Base-by-base conservation (phyloP, 2,888 invertebrate genomes). In the Dynastes hyllus region DNA sequence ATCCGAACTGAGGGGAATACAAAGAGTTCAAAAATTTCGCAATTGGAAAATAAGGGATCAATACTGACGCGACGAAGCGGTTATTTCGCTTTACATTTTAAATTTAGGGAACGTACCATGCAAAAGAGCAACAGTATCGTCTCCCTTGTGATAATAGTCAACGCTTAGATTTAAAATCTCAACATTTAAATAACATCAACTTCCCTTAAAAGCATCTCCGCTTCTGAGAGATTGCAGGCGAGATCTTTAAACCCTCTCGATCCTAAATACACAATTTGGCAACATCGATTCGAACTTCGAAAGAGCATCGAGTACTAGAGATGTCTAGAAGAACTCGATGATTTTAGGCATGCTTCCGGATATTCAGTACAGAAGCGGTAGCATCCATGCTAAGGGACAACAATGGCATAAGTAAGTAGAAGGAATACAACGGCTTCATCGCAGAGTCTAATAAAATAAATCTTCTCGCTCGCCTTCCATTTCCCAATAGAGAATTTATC, bases 391-490 rank as follows among this genome's bases (percentile, higher is more conserved):
- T 55, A 55, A 55, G 55, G 8, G 22, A 16, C 55, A 55, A 6
- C 55, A 9, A 16, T 22, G 55, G 55, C 22, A 55, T 55, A 55
- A 55, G 55, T 55, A 55, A 55, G 8, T 55, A 6, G n/a, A 55
- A 8, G n/a, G n/a, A 22, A 55, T 55, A 55, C 55, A 22, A 55
- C 55, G 22, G 55, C 55, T 55, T 55, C 22, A 55, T 55, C 22
- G 22, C 22, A 16, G 9, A 22, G 8, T 16, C 55, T 55, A 55
- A 55, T 55, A 55, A 16, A 55, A 55, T 55, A 55, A 55, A 55
- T 55, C 55, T 55, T 22, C 55, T 22, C 16, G 55, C 55, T 55
- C 9, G 55, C n/a, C 55, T 55, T 55, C 55, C 22, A 55, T 55
- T 45, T 55, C 55, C 4, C 22, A 4, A 55, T 22, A 22, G 22